phyloP scores from a whole-genome alignment of 2,113 vertebrate genomes.

The Origma solitaria region DNA sequence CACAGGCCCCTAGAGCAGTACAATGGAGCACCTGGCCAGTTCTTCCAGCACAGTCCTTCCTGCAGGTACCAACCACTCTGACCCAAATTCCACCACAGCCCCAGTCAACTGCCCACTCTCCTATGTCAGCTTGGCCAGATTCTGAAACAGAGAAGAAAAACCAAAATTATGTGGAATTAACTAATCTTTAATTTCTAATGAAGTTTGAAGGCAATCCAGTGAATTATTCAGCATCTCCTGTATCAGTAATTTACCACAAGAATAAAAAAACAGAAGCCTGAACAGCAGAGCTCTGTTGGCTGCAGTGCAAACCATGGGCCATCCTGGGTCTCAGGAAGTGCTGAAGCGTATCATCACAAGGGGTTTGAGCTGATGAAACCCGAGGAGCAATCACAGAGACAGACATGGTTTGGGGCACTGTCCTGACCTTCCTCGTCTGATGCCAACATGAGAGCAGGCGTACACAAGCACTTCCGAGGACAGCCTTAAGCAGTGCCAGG shows the following conservation, averaged over 20 bases:
- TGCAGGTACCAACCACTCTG: neutral
- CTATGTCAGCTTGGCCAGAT: neutral
- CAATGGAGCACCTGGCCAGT: rapidly evolving
- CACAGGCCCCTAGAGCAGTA: neutral
- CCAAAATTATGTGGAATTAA: neutral
- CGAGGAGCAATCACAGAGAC: neutral
- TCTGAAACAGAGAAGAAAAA: neutral
- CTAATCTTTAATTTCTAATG: neutral
- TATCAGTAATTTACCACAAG: neutral
- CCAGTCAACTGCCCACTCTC: neutral
- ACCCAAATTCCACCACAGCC: neutral
- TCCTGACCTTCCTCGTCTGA: neutral
- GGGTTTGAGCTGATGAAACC: neutral
- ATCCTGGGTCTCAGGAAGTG: neutral
- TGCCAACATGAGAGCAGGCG: neutral
- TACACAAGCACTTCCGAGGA: neutral
- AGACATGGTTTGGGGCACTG: neutral
- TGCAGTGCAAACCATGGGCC: neutral
- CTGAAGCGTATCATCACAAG: neutral
- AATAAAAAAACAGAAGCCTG: neutral
- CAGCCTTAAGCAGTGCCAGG: neutral
- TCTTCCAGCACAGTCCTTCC: neutral
- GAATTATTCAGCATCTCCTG: neutral
- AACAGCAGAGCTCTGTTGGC: neutral
- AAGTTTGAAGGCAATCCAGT: neutral